phyloP scores from a whole-genome alignment of 2,797 vertebrate species.

The Syngnathus rostellatus region DNA sequence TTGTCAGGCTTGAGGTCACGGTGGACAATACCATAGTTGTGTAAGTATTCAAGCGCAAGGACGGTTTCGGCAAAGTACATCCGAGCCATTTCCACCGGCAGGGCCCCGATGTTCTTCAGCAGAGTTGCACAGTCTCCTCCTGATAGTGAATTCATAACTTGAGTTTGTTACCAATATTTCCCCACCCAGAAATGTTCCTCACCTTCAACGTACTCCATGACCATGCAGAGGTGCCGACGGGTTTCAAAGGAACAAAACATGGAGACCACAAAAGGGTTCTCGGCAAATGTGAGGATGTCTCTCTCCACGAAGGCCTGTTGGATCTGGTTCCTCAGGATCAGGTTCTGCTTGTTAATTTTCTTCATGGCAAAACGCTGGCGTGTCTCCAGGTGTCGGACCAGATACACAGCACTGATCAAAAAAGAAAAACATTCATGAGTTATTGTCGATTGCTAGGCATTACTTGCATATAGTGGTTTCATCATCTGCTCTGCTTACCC shows the following conservation, averaged over 20 bases:
- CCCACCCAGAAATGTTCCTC: constrained; percentile 5
- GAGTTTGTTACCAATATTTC: not conserved
- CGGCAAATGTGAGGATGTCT: constrained; percentile 90
- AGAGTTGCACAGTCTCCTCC: constrained; percentile 88
- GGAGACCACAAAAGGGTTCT: constrained; percentile 92
- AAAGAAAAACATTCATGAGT: not conserved
- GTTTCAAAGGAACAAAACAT: constrained; percentile 96
- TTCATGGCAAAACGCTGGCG: constrained; percentile 92
- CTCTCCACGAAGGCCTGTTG: constrained; percentile 90
- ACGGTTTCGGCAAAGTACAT: constrained; percentile 89
- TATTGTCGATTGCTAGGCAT: not conserved
- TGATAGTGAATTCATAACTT: constrained; percentile 29
- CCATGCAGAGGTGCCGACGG: constrained; percentile 87
- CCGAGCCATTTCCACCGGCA: constrained; percentile 84
- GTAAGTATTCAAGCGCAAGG: constrained; percentile 81
- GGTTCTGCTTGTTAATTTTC: constrained; percentile 93
- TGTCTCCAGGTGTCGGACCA: constrained; percentile 83
- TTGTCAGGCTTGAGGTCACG: constrained; percentile 90
- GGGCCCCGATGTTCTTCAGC: constrained; percentile 84
- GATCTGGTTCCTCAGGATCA: constrained; percentile 90
- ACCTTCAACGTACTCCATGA: constrained; percentile 96
- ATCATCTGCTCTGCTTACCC: constrained; percentile 66
- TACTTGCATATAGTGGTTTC: constrained; percentile 2
- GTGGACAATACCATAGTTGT: constrained; percentile 88
- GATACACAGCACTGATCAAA: constrained; percentile 76